Base-by-base conservation (phyloP, 2,888 invertebrate genomes). In the Artemia sinica region DNA sequence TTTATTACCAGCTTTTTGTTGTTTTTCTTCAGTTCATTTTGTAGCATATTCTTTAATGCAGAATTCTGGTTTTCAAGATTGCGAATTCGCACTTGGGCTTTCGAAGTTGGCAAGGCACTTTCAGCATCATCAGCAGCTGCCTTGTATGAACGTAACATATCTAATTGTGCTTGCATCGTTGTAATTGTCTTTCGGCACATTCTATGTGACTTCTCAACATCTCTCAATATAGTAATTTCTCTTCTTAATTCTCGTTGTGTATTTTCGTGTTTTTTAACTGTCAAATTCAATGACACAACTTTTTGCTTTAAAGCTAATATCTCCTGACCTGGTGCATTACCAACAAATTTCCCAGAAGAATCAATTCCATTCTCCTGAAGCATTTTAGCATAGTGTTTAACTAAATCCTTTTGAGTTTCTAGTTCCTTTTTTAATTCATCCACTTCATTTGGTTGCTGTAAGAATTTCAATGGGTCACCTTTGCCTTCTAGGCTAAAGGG, bases 311-410 rank as follows among this genome's bases (percentile, higher is more conserved):
- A 28, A 58, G 63, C 28, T n/a, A 58, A 28, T 9, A 58, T 58
- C 63, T 58, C 63, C 28, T 58, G 63, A 58, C 14, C n/a, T 28
- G 63, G 63, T 1, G 14, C 63, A 10, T 58, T 58, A 11, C 63
- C 63, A 9, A 58, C n/a, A 28, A 18, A 28, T 28, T 58, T 58
- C 63, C 63, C 63, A 10, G n/a, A n/a, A 18, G 14, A n/a, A 9
- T 28, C 63, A 18, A 58, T 58, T 58, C 63, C 63, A 58, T 58
- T 58, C 14, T 58, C 63, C 28, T 58, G n/a, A n/a, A 58, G 63
- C 28, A 58, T 11, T 58, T 58, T 58, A 10, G 28, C 14, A 58
- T 58, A 58, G 11, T 28, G n/a, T 9, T n/a, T 58, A 28, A 28
- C 63, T 58, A 58, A 18, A n/a, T 58, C 28, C 11, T 58, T 58